Base-by-base conservation (phyloP, 2,888 invertebrate genomes). In the Limnephilus rhombicus region DNA sequence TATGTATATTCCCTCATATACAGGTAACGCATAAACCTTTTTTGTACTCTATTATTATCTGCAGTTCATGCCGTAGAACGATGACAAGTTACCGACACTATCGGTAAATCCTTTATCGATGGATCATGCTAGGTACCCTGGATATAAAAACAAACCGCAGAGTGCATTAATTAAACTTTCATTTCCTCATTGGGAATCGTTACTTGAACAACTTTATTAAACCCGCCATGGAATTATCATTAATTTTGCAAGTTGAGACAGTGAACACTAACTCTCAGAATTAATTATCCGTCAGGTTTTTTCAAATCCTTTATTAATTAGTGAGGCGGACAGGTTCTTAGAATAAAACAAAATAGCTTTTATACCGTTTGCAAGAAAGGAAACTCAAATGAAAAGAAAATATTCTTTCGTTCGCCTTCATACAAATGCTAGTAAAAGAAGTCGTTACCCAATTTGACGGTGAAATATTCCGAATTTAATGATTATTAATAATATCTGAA, bases 271-370 rank as follows among this genome's bases (percentile, higher is more conserved):
- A 15, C 11, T 24, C 83, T 18, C 31, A 18, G 34, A 83, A 83
- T 83, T 37, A 83, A 83, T 41, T 83, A 83, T 83, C 37, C 83
- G 7, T 68, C 68, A 68, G 68, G 24, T 68, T 68, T 68, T 68
- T 68, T 68, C 68, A 68, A 68, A 24, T 68, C 68, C 24, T 68
- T 68, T 68, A 68, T 68, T 68, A 68, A 68, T 68, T 68, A 68
- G n/a, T 11, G 68, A 68, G 68, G 68, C 68, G 24, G 68, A 68
- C 68, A n/a, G 68, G 24, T 68, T 9, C 24, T 24, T 68, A 18
- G 53, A 68, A 68, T 49, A 68, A 68, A 68, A 68, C 68, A 68
- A 68, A 68, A 68, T 68, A 68, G n/a, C 68, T 68, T 68, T 24
- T 68, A 9, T 68, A 68, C 68, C n/a, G 24, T 68, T 68, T 68